Conservation (phyloP, 1,140 invertebrate genomes). For the Polyergus mexicanus region DNA sequence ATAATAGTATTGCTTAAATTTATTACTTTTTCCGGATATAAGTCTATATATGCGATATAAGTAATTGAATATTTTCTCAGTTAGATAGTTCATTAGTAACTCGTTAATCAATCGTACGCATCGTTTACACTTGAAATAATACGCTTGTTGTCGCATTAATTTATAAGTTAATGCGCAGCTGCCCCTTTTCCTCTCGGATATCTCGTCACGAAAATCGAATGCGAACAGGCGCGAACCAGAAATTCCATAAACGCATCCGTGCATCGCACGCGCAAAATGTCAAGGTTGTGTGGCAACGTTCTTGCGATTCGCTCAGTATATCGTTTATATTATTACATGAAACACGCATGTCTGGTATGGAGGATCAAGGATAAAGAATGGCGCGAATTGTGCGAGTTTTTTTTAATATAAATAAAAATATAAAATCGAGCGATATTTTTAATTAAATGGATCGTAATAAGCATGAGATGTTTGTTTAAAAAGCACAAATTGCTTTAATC, state of each 20-base stretch:
- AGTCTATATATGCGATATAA: background rate
- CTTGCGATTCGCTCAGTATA: conserved; percentile 33
- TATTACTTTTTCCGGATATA: background rate
- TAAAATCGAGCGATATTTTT: background rate
- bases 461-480: background rate
- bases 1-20: background rate
- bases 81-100: conserved; percentile 17
- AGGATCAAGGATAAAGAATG: background rate
- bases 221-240: conserved; percentile 22
- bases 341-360: background rate
- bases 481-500: background rate
- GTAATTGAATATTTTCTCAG: conserved; percentile 33
- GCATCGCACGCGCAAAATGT: conserved; percentile 62
- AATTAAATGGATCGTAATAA: conserved; percentile 3
- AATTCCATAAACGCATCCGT: conserved; percentile 35
- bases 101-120: conserved; percentile 18
- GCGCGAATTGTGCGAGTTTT: background rate
- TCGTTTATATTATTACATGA: background rate
- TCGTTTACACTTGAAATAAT: conserved; percentile 29
- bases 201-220: conserved; percentile 34
- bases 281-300: conserved; percentile 59
- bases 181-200: background rate
- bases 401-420: conserved; percentile 19
- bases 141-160: conserved; percentile 15
- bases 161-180: conserved; percentile 1